Base-by-base conservation (phyloP, 2,888 invertebrate genomes). In the Melieria omissa region DNA sequence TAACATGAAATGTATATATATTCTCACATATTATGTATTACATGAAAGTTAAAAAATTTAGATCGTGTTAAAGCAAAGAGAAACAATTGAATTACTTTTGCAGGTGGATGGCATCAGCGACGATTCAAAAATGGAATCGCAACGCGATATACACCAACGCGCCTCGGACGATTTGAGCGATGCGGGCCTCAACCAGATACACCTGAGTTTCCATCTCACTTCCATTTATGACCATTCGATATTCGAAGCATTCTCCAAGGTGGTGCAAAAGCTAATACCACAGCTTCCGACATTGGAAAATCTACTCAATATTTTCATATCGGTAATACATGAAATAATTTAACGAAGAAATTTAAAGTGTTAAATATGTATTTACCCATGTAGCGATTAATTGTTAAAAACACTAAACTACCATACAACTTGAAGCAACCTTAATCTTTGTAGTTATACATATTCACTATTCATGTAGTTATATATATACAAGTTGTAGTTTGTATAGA, bases 171-270 rank as follows among this genome's bases (percentile, higher is more conserved):
- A 99, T 86, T 89, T 99, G 72, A 90, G 91, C 45, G 98, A 99
- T 88, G 93, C 94, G 65, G 95, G 96, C 83, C 83, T 90, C 78
- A 95, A 97, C 82, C 93, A 95, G 88, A 95, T 97, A 75, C 95
- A 96, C 85, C 88, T 97, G 69, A 96, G 95, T 83, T 98, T 98
- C 88, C 98, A 99, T 86, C 89, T 99, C 75, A 99, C 99, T 41
- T 99, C 98, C 74, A 99, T 99, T 79, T 99, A 99, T 86, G 99
- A 99, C 88, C 99, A 99, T 88, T 99, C 99, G 77, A 99, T 99
- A 88, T 99, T 99, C 89, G 99, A 99, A 89, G 99, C 99, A 10
- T 99, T 99, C 88, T 98, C 98, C 81, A 99, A 99, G 92, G 99
- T 99, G 75, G 98, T 99, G 66, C 99, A 99, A 87, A 99, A 99